These are phyloP conservation scores for Epinephelus awoara DNA, from an alignment of 2,797 vertebrate species.

Conservation along the genomic window DNA sequence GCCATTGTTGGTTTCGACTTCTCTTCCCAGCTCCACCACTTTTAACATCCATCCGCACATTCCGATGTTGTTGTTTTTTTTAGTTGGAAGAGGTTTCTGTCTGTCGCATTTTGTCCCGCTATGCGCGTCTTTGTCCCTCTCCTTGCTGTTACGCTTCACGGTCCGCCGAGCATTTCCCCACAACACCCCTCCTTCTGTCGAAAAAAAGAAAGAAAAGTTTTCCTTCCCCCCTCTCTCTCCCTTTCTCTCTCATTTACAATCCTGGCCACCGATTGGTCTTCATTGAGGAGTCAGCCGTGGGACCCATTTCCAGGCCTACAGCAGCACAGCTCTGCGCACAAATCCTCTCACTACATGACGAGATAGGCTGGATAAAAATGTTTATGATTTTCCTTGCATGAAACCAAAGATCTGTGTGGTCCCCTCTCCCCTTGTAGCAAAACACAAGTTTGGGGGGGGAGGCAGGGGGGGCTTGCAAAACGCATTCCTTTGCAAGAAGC, in stretches of 20 bases:
- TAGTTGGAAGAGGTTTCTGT: conserved; percentile 36
- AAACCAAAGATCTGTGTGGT: conserved; percentile 79
- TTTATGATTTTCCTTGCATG: conserved; percentile 68
- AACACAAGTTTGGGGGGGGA: conserved; percentile 41
- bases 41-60: conserved; percentile 38
- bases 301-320: conserved; percentile 70
- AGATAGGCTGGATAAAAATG: conserved; percentile 72
- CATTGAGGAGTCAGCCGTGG: conserved; percentile 75
- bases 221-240: conserved; percentile 39
- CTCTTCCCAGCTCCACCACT: conserved; percentile 5
- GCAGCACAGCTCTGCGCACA: conserved; percentile 58
- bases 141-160: conserved; percentile 84
- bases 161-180: conserved; percentile 81
- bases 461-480: conserved; percentile 37
- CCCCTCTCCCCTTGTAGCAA: conserved; percentile 52
- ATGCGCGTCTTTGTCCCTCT: conserved; percentile 81
- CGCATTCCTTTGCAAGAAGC: conserved; percentile 74
- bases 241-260: conserved; percentile 72
- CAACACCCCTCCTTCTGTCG: conserved; percentile 77
- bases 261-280: conserved; percentile 82
- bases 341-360: conserved; percentile 63
- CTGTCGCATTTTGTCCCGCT: conserved; percentile 68
- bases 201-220: conserved; percentile 78
- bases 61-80: conserved; percentile 23
- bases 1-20: conserved; percentile 23